Base-by-base conservation (phyloP, 1,140 invertebrate genomes). In the Diabrotica undecimpunctata region DNA sequence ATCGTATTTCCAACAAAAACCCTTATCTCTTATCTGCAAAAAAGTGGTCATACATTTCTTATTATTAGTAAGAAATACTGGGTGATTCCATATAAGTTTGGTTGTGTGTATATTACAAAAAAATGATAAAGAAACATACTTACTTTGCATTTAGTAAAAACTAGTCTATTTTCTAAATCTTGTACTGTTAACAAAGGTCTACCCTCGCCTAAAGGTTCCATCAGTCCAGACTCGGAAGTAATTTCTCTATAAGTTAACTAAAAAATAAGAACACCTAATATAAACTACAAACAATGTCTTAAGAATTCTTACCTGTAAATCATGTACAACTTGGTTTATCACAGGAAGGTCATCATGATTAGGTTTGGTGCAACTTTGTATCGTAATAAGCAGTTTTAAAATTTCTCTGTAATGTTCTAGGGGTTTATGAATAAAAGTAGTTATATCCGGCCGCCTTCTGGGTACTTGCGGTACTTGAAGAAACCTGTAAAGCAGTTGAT, bases 81-180 rank as follows among this genome's bases (percentile, higher is more conserved):
- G n/a, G n/a, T n/a, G n/a, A n/a, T n/a, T n/a, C n/a, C n/a, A n/a
- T n/a, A n/a, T n/a, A n/a, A n/a, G n/a, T n/a, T n/a, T n/a, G n/a
- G n/a, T n/a, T n/a, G n/a, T n/a, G n/a, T n/a, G n/a, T 25, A 25
- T 25, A 25, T 25, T 25, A 25, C 25, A 25, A 46, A 46, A n/a
- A 10, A 46, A 46, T 46, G 7, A 8, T 59, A 56, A 57, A 12
- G n/a, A 53, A 52, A 12, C 9, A 54, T 39, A 69, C 77, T 80
- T 81, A 84, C 86, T 81, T 91, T 93, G 83, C 91, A 93, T 78
- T 90, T 87, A 69, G 91, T 92, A 79, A 93, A 93, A 64, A 93
- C 91, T 72, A 93, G 83, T 70, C 91, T 82, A 71, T 89, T 91
- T 77, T 93, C 91, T 53, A 93, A 81, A 74, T 93, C 91, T 77